Base-by-base conservation (phyloP, 2,797 vertebrate species). In the Spinus pinus region DNA sequence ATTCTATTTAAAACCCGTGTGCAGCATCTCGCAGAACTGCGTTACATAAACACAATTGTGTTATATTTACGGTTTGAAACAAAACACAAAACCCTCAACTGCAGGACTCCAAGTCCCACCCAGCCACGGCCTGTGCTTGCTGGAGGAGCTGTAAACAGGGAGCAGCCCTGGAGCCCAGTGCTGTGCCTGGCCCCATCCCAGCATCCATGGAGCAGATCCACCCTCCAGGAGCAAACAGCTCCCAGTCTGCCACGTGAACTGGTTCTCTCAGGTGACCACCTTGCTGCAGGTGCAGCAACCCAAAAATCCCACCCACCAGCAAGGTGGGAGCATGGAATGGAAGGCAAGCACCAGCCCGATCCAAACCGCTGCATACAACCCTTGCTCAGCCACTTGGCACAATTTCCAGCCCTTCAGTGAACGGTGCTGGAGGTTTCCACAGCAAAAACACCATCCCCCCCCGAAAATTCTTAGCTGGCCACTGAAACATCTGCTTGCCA, bases 21-120 rank as follows among this genome's bases (percentile, higher is more conserved):
- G 46, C 79, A 86, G 79, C 88, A 92, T 89, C 88, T 82, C 31
- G 2, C 84, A 82, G 81, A 53, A 74, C 5, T 31, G 72, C 14
- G 0, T 71, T 91, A 80, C 31, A 69, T 74, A 91, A 95, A 96
- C 82, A 96, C 88, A 93, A 94, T 75, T 96, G 96, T 93, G 95
- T 88, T 95, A 73, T 73, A 93, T 66, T 94, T 96, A 90, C 53
- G 1, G 80, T 77, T 94, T 14, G 11, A 84, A 94, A 86, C 69
- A 84, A 95, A 95, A 94, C 92, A 88, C 81, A 86, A 91, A 58
- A 2, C 73, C 51, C 46, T 78, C 60, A 9, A 24, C 41, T 49
- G 49, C 37, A 50, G 49, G 75, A 23, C 66, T 41, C 35, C 49
- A 60, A 37, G 78, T 67, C 85, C 90, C 95, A 94, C 90, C 95